Conservation (phyloP, 2,113 vertebrate species). For the Chloropsis cyanopogon region DNA sequence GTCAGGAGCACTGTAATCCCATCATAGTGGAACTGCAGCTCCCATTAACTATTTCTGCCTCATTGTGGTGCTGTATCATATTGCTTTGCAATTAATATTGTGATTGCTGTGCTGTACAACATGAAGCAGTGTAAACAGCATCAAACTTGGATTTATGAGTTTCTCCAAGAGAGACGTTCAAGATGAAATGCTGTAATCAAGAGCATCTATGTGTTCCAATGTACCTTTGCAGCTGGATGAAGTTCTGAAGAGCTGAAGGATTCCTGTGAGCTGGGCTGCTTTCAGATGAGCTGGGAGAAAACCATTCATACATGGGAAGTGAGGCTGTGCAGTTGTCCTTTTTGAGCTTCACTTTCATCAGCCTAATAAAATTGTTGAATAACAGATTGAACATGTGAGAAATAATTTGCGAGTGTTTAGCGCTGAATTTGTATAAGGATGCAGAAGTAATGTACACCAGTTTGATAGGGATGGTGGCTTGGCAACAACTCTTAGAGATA, state of each 20-base stretch:
- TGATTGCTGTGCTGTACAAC: not conserved
- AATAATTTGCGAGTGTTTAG: not conserved
- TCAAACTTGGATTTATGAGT: not conserved
- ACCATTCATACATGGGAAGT: not conserved
- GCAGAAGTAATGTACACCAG: not conserved
- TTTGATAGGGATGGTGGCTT: not conserved
- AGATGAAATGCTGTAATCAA: not conserved
- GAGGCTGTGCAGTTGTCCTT: not conserved
- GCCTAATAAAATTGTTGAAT: not conserved
- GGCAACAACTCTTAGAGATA: not conserved
- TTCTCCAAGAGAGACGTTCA: not conserved
- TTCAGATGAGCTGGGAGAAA: not conserved
- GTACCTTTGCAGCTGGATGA: not conserved
- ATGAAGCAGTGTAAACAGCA: not conserved
- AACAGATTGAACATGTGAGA: not conserved
- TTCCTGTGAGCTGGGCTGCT: not conserved
- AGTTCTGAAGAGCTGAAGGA: not conserved
- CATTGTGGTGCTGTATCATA: accelerated
- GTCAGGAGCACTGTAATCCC: not conserved
- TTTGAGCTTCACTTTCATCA: not conserved
- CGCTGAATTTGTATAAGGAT: not conserved
- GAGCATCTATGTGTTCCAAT: not conserved
- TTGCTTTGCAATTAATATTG: not conserved
- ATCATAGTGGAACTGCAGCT: not conserved
- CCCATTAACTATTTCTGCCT: not conserved